These are phyloP conservation scores for Drosophila monieri DNA, from an alignment of 2,888 invertebrate genomes.

Conservation along the genomic window DNA sequence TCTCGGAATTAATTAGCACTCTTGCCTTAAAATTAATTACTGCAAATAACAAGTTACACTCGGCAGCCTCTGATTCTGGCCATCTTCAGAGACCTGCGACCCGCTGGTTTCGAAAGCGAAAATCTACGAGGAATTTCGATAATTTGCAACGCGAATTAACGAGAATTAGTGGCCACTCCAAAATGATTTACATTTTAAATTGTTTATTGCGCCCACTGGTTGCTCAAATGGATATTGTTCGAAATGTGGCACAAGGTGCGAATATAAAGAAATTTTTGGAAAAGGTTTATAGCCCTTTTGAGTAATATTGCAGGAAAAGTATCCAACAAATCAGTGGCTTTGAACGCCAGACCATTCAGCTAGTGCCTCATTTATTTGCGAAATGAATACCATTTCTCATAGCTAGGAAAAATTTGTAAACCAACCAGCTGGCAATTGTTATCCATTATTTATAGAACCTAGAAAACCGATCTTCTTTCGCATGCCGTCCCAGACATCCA, in stretches of 20 bases:
- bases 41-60: slow-evolving; percentile 76
- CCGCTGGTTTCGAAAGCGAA: slow-evolving; percentile 64
- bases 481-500: slow-evolving; percentile 39
- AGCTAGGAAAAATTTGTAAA: slow-evolving; percentile 1
- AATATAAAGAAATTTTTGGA: neutral
- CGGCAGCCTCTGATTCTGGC: slow-evolving; percentile 44
- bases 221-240: slow-evolving; percentile 27
- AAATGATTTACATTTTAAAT: slow-evolving; percentile 67
- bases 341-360: neutral
- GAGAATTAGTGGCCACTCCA: slow-evolving; percentile 16
- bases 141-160: slow-evolving; percentile 31
- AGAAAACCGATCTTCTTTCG: slow-evolving; percentile 38
- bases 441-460: slow-evolving; percentile 24
- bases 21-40: slow-evolving; percentile 73
- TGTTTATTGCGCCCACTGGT: slow-evolving; percentile 47
- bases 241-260: slow-evolving; percentile 27
- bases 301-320: neutral
- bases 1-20: slow-evolving; percentile 76
- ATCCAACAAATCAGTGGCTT: neutral
- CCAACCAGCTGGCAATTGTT: slow-evolving; percentile 28
- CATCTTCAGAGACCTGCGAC: slow-evolving; percentile 21
- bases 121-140: slow-evolving; percentile 54
- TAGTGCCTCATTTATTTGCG: neutral
- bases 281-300: neutral
- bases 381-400: slow-evolving; percentile 9